Evolutionary conservation across 2,797 vertebrate genomes (phyloP), one percentile per base, ranked within the genome.

Genomic region (Sebastes itinus): DNA sequence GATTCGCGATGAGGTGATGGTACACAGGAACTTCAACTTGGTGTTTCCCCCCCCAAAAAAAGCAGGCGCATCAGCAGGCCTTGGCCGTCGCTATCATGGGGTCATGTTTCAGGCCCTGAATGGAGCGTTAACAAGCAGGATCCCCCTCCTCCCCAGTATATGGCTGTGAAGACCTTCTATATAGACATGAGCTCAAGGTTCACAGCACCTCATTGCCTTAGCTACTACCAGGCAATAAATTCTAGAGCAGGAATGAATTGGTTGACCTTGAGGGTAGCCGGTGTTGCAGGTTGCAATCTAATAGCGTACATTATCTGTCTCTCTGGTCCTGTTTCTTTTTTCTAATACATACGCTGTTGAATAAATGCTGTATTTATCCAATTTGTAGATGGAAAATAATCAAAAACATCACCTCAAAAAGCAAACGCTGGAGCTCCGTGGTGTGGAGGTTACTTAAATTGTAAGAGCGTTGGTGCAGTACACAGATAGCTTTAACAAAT

Each of bases 171-270:
- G 93, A 92, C 93, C 92, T 92, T 92, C 91, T 92, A 88, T 91
- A 92, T 82, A 84, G 91, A 94, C 89, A 88, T 80, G 80, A 88
- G 91, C 92, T 91, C 93, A 94, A 92, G 92, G 92, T 94, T 94
- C 94, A 92, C 87, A 90, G 89, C 89, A 90, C 90, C 92, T 92
- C 92, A 92, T 92, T 91, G 92, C 89, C 88, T 89, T 59, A 46
- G 87, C 92, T 87, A 82, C 90, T 63, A 90, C 80, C 81, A 84
- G 78, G 90, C 92, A 77, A 94, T 94, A 94, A 93, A 93, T 94
- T 87, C 83, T 88, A 80, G 72, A 72, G 84, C 78, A 71, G 84
- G 84, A 87, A 92, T 94, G 92, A 93, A 94, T 92, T 87, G 91
- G 80, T 91, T 92, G 93, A 94, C 92, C 93, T 94, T 90, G 88